phyloP scores from a whole-genome alignment of 35 echinoderm and acorn worm genomes.

The Lytechinus variegatus region DNA sequence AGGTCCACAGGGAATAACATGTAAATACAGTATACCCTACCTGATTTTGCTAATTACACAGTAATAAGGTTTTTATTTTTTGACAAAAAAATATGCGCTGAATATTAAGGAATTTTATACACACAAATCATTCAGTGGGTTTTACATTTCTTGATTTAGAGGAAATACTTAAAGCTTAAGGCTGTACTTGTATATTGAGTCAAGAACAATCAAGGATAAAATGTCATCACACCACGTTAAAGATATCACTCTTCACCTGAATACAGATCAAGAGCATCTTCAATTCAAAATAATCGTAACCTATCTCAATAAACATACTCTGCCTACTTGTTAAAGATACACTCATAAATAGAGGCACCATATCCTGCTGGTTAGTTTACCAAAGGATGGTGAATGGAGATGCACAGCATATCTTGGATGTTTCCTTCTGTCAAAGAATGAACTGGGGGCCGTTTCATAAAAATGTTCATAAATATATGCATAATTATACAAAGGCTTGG shows the following conservation, averaged over 20 bases:
- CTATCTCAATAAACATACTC: neutral
- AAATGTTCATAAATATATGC: too few species aligned
- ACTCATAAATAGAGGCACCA: neutral
- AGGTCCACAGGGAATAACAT: too few species aligned
- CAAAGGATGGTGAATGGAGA: neutral
- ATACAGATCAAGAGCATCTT: neutral
- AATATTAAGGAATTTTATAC: too few species aligned
- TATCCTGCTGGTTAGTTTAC: neutral
- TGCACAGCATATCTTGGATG: neutral
- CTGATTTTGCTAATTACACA: too few species aligned
- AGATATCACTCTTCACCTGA: neutral
- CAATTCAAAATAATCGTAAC: neutral
- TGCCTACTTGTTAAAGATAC: neutral
- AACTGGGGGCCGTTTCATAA: neutral
- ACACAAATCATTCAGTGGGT: too few species aligned
- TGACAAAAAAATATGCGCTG: too few species aligned
- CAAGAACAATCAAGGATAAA: neutral
- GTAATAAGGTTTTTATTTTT: too few species aligned
- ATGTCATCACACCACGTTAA: neutral
- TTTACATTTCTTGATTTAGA: too few species aligned
- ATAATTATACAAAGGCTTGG: too few species aligned
- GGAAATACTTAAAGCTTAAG: too few species aligned
- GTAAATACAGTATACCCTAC: too few species aligned
- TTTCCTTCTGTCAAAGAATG: neutral
- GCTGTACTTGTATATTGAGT: too few species aligned